Percentiles rank a stretch among this genome's conserved stretches.
Conservation (phyloP, 1,140 invertebrate species). For the Sinella curviseta region DNA sequence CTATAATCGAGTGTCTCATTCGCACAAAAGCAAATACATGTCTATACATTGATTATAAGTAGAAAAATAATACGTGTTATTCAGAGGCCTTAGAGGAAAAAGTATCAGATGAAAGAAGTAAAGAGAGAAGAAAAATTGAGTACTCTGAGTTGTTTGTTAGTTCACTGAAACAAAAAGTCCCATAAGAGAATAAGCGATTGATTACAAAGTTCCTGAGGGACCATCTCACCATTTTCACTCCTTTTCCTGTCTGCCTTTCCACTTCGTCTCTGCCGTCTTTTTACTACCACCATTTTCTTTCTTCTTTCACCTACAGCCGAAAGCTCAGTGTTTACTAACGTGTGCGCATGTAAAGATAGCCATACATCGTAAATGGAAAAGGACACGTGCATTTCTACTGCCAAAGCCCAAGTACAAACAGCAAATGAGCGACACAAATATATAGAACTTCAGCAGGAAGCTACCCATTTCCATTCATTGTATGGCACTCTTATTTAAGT, state of each 20-base stretch:
- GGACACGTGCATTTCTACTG: too few relatives aligned
- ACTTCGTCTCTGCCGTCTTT: not conserved
- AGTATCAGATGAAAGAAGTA: not conserved
- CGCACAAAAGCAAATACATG: not conserved
- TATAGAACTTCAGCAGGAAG: too few relatives aligned
- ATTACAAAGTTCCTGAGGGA: conserved; percentile 37
- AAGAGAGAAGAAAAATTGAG: conserved; percentile 7
- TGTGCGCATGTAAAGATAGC: too few relatives aligned
- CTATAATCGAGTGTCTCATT: not conserved
- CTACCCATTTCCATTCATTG: too few relatives aligned
- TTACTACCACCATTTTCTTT: not conserved
- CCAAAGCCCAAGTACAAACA: too few relatives aligned
- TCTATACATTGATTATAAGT: not conserved
- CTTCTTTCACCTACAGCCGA: too few relatives aligned
- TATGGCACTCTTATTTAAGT: too few relatives aligned
- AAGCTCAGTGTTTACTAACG: too few relatives aligned
- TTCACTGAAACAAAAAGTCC: conserved; percentile 21
- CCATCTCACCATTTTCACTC: not conserved
- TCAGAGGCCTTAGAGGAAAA: not conserved
- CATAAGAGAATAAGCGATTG: conserved; percentile 32
- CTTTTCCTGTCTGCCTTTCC: not conserved
- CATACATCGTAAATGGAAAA: too few relatives aligned
- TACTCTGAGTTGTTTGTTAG: not conserved
- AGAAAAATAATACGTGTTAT: not conserved
- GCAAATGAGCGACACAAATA: too few relatives aligned